These are phyloP conservation scores for Oscheius sp. DNA, from an alignment of 2,888 invertebrate genomes.

Conservation along the genomic window DNA sequence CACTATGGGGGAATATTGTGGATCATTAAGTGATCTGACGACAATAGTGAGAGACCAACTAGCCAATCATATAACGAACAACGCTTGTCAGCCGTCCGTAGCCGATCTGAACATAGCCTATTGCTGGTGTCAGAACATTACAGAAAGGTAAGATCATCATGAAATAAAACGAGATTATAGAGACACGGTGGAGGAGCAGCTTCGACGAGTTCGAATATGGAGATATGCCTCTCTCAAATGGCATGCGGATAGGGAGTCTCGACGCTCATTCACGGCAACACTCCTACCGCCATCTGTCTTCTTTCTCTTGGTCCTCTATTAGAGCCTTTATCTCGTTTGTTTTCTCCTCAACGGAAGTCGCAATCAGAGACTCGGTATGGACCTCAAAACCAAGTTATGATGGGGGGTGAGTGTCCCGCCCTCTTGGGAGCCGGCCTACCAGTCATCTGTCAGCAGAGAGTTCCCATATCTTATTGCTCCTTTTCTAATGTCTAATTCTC, in stretches of 20 bases:
- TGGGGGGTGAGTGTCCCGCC: conserved; percentile 10
- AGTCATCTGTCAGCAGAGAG: conserved; percentile 29
- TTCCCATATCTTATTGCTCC: conserved; percentile 15
- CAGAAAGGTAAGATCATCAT: conserved; percentile 4
- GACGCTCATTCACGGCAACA: background rate
- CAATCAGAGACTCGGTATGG: conserved; percentile 25
- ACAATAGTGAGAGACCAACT: conserved; percentile 46
- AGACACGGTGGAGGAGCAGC: conserved; percentile 33
- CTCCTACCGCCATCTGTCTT: no score
- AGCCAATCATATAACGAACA: conserved; percentile 35
- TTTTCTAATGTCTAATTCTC: background rate
- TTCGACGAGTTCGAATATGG: conserved; percentile 49
- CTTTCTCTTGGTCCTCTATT: background rate
- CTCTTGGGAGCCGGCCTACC: conserved; percentile 18
- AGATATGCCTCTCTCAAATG: conserved; percentile 49
- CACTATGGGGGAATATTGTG: conserved; percentile 43
- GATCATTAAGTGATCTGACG: conserved; percentile 36
- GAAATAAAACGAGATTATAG: conserved; percentile 30
- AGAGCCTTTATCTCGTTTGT: background rate
- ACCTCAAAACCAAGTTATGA: conserved; percentile 20
- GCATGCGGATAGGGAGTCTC: conserved; percentile 28
- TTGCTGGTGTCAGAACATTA: conserved; percentile 48
- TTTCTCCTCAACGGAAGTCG: background rate
- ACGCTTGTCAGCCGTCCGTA: conserved; percentile 50
- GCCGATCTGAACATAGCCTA: conserved; percentile 39